Percentiles rank a stretch among this genome's conserved stretches.
Conservation (phyloP, 2,888 invertebrate species). For the Cheilosia impressa region DNA sequence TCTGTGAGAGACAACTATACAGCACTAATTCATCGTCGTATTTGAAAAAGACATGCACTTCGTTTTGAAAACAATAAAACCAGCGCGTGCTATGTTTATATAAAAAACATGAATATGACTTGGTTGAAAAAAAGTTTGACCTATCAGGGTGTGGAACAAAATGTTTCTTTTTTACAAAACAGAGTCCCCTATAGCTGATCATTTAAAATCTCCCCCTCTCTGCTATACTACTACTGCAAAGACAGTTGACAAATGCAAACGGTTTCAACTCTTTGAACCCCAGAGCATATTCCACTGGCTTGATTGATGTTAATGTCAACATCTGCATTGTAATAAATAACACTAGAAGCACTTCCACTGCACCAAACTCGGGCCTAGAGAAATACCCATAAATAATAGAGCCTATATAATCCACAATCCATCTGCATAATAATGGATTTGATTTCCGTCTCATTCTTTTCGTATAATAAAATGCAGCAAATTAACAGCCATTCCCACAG, state of each 20-base stretch:
- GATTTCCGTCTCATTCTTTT: slow-evolving; percentile 17
- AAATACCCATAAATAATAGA: slow-evolving; percentile 27
- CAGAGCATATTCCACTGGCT: neutral
- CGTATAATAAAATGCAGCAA: slow-evolving; percentile 42
- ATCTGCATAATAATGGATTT: slow-evolving; percentile 62
- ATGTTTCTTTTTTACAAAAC: no score
- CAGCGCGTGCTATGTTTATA: no score
- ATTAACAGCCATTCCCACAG: slow-evolving; percentile 60
- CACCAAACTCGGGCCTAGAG: neutral
- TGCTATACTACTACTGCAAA: neutral
- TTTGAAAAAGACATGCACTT: no score
- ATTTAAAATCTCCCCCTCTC: neutral
- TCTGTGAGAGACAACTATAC: no score
- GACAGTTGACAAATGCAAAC: neutral
- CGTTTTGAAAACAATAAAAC: no score
- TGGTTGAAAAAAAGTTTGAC: no score
- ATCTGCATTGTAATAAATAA: neutral
- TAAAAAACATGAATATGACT: no score
- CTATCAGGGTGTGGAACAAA: no score
- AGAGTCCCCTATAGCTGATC: neutral
- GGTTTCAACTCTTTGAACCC: neutral
- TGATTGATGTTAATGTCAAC: slow-evolving; percentile 15
- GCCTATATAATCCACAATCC: slow-evolving; percentile 58
- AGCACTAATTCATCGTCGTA: no score
- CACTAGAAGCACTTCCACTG: neutral